Evolutionary conservation across 2,113 vertebrate genomes (phyloP).

Genomic region (Pterophyllum scalare): DNA sequence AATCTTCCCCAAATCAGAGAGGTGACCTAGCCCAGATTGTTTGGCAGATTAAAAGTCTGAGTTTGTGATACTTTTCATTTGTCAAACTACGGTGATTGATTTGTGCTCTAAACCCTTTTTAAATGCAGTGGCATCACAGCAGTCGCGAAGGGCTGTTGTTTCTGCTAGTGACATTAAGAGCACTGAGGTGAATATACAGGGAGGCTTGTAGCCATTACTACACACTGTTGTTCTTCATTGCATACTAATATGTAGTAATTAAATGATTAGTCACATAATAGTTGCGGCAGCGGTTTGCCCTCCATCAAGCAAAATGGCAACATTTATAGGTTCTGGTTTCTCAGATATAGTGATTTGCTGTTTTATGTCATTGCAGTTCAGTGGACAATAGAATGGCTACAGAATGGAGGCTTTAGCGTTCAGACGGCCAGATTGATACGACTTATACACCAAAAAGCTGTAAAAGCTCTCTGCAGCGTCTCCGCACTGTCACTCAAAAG

Average conservation of each 20-base stretch:
- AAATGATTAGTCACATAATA: neutral
- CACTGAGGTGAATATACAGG: neutral
- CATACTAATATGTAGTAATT: neutral
- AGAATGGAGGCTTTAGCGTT: neutral
- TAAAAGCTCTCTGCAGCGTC: fast-evolving
- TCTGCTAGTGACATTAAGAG: conserved; percentile 37
- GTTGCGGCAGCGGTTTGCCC: neutral
- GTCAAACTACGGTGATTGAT: conserved; percentile 75
- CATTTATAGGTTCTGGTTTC: neutral
- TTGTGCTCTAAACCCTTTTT: conserved; percentile 64
- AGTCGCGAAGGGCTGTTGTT: conserved; percentile 27
- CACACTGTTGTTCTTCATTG: neutral
- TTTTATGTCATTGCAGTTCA: neutral
- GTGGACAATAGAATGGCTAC: too few relatives aligned
- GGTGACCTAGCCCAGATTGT: conserved; percentile 76
- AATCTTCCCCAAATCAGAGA: conserved; percentile 72
- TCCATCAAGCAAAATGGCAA: neutral
- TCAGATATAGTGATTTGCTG: neutral
- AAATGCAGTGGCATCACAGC: conserved; percentile 54
- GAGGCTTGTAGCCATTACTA: neutral
- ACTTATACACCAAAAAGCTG: neutral
- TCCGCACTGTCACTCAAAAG: neutral
- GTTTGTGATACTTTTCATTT: conserved; percentile 81
- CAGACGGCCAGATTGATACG: neutral
- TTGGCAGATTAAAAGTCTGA: conserved; percentile 80